Conservation (phyloP, 1,140 invertebrate genomes). For the Steinernema khuongi region DNA sequence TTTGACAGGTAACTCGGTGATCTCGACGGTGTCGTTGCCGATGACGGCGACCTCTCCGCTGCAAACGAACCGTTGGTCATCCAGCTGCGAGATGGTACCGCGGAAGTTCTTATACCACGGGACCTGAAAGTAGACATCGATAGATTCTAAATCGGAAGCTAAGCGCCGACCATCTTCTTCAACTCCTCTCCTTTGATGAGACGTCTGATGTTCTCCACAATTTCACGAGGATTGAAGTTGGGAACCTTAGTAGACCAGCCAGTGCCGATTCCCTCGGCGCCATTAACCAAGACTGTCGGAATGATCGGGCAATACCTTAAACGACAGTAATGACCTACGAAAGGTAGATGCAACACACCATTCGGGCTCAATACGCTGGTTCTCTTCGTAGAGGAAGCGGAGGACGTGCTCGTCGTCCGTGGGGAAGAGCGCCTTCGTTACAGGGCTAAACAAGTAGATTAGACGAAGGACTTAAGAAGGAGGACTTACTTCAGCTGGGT, state of each 20-base stretch:
- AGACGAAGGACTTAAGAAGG: background rate
- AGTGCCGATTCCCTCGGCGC: constrained; percentile 94
- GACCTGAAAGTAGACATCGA: constrained; percentile 67
- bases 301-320: constrained; percentile 82
- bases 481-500: constrained; percentile 73
- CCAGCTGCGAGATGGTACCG: constrained; percentile 46
- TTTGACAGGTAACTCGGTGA: constrained; percentile 87
- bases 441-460: constrained; percentile 62
- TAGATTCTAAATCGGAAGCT: constrained; percentile 48
- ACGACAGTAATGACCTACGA: background rate
- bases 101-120: constrained; percentile 91
- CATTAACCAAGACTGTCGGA: constrained; percentile 93
- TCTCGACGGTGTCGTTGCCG: constrained; percentile 69
- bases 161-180: constrained; percentile 66
- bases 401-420: constrained; percentile 81
- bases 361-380: constrained; percentile 80
- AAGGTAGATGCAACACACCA: constrained; percentile 30
- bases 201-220: constrained; percentile 75
- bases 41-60: constrained; percentile 44
- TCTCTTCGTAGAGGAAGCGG: constrained; percentile 85
- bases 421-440: constrained; percentile 80
- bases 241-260: constrained; percentile 98
- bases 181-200: constrained; percentile 79
- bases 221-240: constrained; percentile 88
- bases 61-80: constrained; percentile 41